phyloP scores from a whole-genome alignment of 2,797 vertebrate species.

The Diglossa cyanea region DNA sequence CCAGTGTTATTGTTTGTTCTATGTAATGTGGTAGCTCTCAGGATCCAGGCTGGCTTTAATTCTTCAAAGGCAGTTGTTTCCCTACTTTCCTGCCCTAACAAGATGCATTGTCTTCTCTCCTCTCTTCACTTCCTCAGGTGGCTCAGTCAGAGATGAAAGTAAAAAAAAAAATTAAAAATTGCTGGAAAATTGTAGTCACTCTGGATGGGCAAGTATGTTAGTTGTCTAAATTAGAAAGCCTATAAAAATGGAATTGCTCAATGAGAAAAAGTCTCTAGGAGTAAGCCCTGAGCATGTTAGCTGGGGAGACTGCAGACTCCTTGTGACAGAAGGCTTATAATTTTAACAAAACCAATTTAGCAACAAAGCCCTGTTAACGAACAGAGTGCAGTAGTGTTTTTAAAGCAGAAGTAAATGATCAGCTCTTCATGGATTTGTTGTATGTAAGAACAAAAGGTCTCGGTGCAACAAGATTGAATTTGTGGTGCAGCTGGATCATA shows the following conservation, averaged over 20 bases:
- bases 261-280: neutral
- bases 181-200: neutral
- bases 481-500: neutral
- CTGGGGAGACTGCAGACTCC: neutral
- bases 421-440: neutral
- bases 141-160: neutral
- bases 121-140: neutral
- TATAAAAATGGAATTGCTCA: neutral
- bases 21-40: neutral
- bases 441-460: neutral
- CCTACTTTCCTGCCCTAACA: neutral
- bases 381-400: slow-evolving; percentile 3
- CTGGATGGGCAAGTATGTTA: neutral
- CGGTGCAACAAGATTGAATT: neutral
- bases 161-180: neutral
- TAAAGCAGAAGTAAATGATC: slow-evolving; percentile 26
- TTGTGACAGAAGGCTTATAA: neutral
- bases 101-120: neutral
- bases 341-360: neutral
- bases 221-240: neutral
- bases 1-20: neutral
- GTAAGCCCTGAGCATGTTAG: neutral
- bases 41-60: neutral
- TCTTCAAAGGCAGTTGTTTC: neutral
- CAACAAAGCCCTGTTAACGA: slow-evolving; percentile 42